These are phyloP conservation scores for Tinamus major DNA, from an alignment of 2,797 vertebrate genomes.

Conservation along the genomic window DNA sequence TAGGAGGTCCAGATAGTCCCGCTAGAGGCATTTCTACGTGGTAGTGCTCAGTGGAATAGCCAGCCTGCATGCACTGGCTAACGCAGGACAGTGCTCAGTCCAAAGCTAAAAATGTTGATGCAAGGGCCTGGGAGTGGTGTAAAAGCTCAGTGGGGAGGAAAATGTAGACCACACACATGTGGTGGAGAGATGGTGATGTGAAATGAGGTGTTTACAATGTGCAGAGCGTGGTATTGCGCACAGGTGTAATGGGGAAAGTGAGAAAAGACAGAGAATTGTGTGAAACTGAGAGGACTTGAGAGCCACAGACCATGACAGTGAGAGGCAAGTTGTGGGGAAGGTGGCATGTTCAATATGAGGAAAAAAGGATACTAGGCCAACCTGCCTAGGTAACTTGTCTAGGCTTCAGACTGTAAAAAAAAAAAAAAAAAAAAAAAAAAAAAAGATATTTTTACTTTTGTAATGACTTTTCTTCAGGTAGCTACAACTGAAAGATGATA, in stretches of 20 bases:
- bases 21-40: background rate
- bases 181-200: background rate
- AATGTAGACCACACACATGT: background rate
- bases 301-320: background rate
- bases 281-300: background rate
- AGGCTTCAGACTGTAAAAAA: background rate
- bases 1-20: background rate
- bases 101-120: background rate
- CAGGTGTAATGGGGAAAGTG: background rate
- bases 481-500: background rate
- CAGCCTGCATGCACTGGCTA: background rate
- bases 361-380: background rate
- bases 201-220: background rate
- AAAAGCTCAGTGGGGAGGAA: background rate
- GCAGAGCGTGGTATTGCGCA: background rate
- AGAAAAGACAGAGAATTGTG: background rate
- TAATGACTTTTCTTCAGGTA: background rate
- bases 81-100: background rate
- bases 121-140: background rate
- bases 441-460: background rate
- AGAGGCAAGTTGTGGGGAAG: background rate
- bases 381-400: background rate
- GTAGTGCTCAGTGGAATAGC: background rate
- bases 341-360: background rate
- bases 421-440: too few species aligned